Evolutionary conservation across 2,888 invertebrate genomes (phyloP).

Genomic region (Nomada hirtipes): DNA sequence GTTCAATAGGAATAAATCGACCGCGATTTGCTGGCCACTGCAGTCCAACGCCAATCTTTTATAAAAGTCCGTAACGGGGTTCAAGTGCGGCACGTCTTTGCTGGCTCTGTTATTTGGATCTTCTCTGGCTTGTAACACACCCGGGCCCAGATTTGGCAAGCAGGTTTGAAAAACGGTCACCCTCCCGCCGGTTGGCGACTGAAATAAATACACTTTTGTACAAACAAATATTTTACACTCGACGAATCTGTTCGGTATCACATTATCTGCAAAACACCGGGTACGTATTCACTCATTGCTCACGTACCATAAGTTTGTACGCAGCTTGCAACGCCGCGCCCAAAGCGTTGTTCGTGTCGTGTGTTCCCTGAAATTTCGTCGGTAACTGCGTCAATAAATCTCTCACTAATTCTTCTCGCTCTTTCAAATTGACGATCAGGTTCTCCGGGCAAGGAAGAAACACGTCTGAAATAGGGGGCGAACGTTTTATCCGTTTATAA

Average conservation of each 20-base stretch:
- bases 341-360: constrained; percentile 92
- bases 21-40: constrained; percentile 97
- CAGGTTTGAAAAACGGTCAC: constrained; percentile 97
- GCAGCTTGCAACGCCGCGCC: constrained; percentile 97
- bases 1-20: constrained; percentile 97
- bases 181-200: constrained; percentile 96
- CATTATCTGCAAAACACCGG: not conserved
- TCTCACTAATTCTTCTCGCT: constrained; percentile 90
- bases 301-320: constrained; percentile 92
- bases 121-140: constrained; percentile 91
- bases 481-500: not conserved
- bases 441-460: constrained; percentile 98
- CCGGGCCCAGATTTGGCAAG: constrained; percentile 95
- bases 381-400: constrained; percentile 93
- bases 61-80: constrained; percentile 98
- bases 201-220: constrained; percentile 32
- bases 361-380: constrained; percentile 87
- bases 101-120: constrained; percentile 93
- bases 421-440: constrained; percentile 95
- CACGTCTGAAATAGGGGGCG: constrained; percentile 87
- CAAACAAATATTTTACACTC: no score
- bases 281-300: not conserved
- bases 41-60: constrained; percentile 98
- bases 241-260: not conserved
- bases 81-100: constrained; percentile 94